Percentiles rank a stretch among this genome's conserved stretches.
Evolutionary conservation across 2,888 invertebrate genomes (phyloP).

Genomic region (Nomada ferruginata): DNA sequence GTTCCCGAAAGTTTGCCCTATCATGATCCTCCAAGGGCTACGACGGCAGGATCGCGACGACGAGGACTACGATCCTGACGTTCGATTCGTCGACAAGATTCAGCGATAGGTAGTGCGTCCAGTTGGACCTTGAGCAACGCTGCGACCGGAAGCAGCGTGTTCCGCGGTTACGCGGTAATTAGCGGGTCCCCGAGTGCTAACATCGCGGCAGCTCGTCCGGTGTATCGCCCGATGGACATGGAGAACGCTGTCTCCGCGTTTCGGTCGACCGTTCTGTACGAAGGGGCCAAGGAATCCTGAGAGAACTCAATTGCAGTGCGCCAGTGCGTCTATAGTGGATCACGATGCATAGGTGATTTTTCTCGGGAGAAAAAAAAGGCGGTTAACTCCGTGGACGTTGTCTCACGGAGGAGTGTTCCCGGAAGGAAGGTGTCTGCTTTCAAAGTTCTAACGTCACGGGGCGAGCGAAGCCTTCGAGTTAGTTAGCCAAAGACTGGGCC

Average conservation of each 20-base stretch:
- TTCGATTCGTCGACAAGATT: slow-evolving; percentile 27
- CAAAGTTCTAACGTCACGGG: not conserved
- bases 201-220: not conserved
- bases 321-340: too few species aligned
- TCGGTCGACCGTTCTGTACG: too few species aligned
- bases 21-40: not conserved
- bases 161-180: slow-evolving; percentile 40
- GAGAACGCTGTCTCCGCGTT: not conserved
- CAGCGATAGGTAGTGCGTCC: not conserved
- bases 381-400: too few species aligned
- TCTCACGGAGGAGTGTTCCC: not conserved
- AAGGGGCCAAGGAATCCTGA: too few species aligned
- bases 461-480: not conserved
- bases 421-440: not conserved
- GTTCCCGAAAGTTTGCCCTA: not conserved
- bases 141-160: slow-evolving; percentile 43
- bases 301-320: too few species aligned
- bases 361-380: too few species aligned
- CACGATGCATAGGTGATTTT: too few species aligned
- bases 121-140: slow-evolving; percentile 35
- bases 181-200: slow-evolving; percentile 22
- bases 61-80: slow-evolving; percentile 2
- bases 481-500: slow-evolving; percentile 8
- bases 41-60: slow-evolving; percentile 4
- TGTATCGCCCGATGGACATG: not conserved